Evolutionary conservation across 2,888 invertebrate species (phyloP).

Genomic region (Crematogaster levior): DNA sequence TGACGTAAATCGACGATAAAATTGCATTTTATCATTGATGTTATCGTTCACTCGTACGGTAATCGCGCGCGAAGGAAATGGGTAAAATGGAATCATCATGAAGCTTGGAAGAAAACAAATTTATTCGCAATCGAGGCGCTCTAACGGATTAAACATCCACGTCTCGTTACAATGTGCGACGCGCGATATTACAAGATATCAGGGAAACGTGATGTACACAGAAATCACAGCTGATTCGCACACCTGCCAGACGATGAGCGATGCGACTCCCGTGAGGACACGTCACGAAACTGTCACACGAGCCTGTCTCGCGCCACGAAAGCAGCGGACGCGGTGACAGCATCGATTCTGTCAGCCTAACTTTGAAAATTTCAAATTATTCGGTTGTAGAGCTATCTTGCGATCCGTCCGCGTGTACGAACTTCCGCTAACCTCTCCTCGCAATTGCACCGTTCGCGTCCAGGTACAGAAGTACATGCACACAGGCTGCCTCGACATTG

Average conservation of each 20-base stretch:
- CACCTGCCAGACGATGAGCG: constrained; percentile 25
- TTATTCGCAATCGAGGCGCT: constrained; percentile 22
- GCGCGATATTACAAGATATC: not conserved
- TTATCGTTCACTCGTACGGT: not conserved
- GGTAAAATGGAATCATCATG: constrained; percentile 60
- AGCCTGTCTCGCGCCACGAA: not conserved
- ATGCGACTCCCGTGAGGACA: not conserved
- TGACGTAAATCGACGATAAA: not conserved
- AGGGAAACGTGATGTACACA: not conserved
- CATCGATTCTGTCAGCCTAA: not conserved
- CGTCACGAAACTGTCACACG: not conserved
- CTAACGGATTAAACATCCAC: not conserved
- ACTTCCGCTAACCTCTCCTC: constrained; percentile 19
- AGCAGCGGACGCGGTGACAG: not conserved
- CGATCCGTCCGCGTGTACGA: not conserved
- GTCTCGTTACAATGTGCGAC: not conserved
- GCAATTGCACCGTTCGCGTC: not conserved
- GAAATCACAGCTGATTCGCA: constrained; percentile 39
- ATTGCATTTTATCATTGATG: not conserved
- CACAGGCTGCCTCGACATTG: not conserved
- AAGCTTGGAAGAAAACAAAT: constrained; percentile 14
- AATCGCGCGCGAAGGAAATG: constrained; percentile 50
- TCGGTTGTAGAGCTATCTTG: not conserved
- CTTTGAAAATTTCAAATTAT: constrained; percentile 15
- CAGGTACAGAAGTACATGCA: too few relatives aligned